These are phyloP conservation scores for Aspiorhynchus laticeps DNA, from an alignment of 2,113 vertebrate genomes.

Conservation along the genomic window DNA sequence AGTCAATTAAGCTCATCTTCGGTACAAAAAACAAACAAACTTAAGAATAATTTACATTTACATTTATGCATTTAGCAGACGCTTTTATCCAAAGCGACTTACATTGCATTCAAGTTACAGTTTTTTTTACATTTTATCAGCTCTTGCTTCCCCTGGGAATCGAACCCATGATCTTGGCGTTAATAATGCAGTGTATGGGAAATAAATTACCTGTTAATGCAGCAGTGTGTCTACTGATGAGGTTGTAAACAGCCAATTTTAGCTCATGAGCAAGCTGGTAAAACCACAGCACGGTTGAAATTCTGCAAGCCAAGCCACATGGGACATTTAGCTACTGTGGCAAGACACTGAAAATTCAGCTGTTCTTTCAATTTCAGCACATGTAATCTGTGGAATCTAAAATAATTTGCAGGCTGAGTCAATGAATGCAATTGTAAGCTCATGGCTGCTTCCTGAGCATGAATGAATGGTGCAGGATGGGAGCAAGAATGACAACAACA, in stretches of 20 bases:
- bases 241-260: neutral
- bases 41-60: too few relatives aligned
- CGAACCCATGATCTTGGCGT: too few relatives aligned
- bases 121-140: too few relatives aligned
- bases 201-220: neutral
- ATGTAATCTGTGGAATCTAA: conserved; percentile 68
- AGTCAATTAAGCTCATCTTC: neutral
- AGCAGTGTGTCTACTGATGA: neutral
- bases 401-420: conserved; percentile 67
- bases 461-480: conserved; percentile 65
- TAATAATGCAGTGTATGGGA: neutral
- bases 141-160: too few relatives aligned
- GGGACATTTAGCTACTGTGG: conserved; percentile 22
- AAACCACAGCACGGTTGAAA: conserved; percentile 21
- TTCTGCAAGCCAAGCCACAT: conserved; percentile 22
- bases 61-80: too few relatives aligned
- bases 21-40: neutral
- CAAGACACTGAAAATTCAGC: neutral
- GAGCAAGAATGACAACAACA: conserved; percentile 51
- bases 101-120: too few relatives aligned
- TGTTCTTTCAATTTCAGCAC: conserved; percentile 58
- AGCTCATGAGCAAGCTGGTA: conserved; percentile 3
- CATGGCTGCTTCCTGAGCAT: conserved; percentile 63
- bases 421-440: conserved; percentile 66
- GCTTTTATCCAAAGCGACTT: too few relatives aligned